These are phyloP conservation scores for Allobates femoralis DNA, from an alignment of 2,797 vertebrate species.

Conservation along the genomic window DNA sequence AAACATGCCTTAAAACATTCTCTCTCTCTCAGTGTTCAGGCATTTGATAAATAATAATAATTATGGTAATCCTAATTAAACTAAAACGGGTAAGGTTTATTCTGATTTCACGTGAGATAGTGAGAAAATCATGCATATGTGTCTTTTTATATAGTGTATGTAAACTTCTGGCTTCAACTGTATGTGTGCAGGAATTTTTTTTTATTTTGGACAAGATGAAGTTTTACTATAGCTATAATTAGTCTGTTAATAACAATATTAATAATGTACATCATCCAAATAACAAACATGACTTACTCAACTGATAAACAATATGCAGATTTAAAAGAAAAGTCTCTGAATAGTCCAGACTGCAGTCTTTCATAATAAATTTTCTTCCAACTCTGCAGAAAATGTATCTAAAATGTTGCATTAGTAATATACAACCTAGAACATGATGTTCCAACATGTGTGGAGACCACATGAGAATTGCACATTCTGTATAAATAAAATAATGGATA, in stretches of 20 bases:
- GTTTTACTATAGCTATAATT: background rate
- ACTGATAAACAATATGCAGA: background rate
- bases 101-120: no score
- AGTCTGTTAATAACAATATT: background rate
- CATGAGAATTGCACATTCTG: conserved; percentile 1
- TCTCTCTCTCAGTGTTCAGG: no score
- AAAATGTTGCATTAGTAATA: background rate
- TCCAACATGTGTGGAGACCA: background rate
- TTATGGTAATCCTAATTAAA: no score
- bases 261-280: background rate
- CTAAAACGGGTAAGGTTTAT: no score
- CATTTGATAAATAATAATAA: no score
- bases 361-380: background rate
- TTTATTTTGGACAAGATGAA: no score
- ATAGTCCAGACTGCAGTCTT: background rate
- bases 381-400: conserved; percentile 21
- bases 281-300: background rate
- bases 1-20: no score
- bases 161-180: no score
- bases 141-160: no score
- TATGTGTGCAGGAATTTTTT: no score
- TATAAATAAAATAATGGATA: background rate
- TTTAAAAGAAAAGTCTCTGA: background rate
- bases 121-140: no score
- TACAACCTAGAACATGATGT: conserved; percentile 13